Evolutionary conservation across 2,888 invertebrate species (phyloP).

Genomic region (Therioaphis trifolii): DNA sequence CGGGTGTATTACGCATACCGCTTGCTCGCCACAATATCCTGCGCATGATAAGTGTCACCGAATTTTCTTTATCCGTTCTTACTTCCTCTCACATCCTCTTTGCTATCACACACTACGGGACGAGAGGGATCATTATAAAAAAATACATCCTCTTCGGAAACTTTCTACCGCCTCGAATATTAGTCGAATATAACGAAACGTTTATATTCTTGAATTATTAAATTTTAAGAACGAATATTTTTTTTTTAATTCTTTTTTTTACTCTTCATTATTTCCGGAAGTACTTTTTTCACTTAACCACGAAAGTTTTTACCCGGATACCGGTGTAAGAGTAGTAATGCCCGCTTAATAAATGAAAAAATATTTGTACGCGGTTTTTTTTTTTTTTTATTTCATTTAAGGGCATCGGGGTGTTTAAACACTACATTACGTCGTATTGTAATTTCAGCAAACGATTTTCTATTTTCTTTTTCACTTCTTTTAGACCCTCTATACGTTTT

Average conservation of each 20-base stretch:
- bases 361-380: slow-evolving; percentile 22
- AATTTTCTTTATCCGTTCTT: neutral
- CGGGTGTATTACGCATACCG: neutral
- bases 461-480: neutral
- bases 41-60: no score
- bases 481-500: neutral
- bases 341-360: slow-evolving; percentile 27
- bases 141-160: neutral
- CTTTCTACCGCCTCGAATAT: slow-evolving; percentile 20
- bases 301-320: slow-evolving; percentile 19
- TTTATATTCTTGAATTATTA: slow-evolving; percentile 55
- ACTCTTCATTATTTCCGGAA: no score
- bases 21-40: neutral
- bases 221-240: slow-evolving; percentile 21
- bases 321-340: no score
- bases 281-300: neutral
- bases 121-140: slow-evolving; percentile 22
- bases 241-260: no score
- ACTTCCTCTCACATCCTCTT: no score
- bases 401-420: no score
- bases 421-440: no score
- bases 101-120: no score
- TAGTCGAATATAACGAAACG: slow-evolving; percentile 47
- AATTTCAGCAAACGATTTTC: no score
- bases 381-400: no score